These are phyloP conservation scores for Nephrotoma flavescens DNA, from an alignment of 2,888 invertebrate species.

Conservation along the genomic window DNA sequence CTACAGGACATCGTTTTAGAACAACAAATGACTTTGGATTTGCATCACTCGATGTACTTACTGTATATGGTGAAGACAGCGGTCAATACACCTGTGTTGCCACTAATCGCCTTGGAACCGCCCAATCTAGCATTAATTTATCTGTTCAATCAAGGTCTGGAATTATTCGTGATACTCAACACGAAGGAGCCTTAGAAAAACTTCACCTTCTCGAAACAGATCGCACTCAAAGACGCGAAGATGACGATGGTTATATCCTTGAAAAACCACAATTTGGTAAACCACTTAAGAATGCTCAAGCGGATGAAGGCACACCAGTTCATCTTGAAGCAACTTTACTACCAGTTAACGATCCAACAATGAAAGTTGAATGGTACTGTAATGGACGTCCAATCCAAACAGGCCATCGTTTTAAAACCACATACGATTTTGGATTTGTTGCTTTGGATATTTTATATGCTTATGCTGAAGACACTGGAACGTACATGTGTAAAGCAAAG, in stretches of 20 bases:
- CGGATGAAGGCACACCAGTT: constrained; percentile 74
- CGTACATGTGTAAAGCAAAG: constrained; percentile 90
- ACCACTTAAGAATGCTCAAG: constrained; percentile 71
- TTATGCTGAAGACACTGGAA: constrained; percentile 92
- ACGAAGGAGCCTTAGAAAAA: constrained; percentile 82
- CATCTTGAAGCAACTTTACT: constrained; percentile 91
- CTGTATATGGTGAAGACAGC: constrained; percentile 86
- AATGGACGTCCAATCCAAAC: constrained; percentile 86
- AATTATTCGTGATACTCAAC: constrained; percentile 80
- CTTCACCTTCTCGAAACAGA: constrained; percentile 85
- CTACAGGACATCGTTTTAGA: constrained; percentile 79
- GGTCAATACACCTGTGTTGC: constrained; percentile 83
- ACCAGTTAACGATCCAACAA: constrained; percentile 95
- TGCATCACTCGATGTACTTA: constrained; percentile 86
- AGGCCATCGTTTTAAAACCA: constrained; percentile 90
- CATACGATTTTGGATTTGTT: constrained; percentile 95
- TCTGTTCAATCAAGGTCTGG: constrained; percentile 69
- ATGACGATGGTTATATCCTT: constrained; percentile 58
- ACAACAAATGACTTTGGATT: constrained; percentile 95
- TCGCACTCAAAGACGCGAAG: constrained; percentile 54
- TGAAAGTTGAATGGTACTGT: constrained; percentile 97
- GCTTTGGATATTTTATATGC: constrained; percentile 93
- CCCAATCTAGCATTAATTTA: constrained; percentile 64
- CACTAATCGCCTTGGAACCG: constrained; percentile 72
- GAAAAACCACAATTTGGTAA: constrained; percentile 85